Evolutionary conservation across 2,797 vertebrate species (phyloP).

Genomic region (Poeciliopsis paucimaculata): DNA sequence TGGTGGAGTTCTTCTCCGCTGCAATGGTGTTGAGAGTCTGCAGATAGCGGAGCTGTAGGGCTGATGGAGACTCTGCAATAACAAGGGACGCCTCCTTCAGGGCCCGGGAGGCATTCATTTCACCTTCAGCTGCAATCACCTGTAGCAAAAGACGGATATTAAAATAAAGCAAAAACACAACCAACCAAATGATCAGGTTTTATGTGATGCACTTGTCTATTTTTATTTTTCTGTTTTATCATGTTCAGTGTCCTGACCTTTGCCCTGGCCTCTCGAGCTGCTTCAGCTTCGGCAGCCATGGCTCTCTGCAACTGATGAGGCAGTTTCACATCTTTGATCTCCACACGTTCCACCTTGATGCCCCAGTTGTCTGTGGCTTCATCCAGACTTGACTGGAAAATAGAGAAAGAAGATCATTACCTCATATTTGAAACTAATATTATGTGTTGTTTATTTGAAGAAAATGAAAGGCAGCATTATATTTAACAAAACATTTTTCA

Average conservation of each 20-base stretch:
- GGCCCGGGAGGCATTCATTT: constrained; percentile 85
- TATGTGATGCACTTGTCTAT: background rate
- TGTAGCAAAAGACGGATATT: constrained; percentile 26
- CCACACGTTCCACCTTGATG: constrained; percentile 86
- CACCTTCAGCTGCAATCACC: constrained; percentile 86
- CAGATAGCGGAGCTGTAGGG: constrained; percentile 85
- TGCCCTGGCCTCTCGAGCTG: constrained; percentile 82
- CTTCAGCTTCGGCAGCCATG: constrained; percentile 86
- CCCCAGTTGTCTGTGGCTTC: constrained; percentile 85
- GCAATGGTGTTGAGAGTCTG: constrained; percentile 85
- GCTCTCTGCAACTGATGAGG: constrained; percentile 83
- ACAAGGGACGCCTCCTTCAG: constrained; percentile 85
- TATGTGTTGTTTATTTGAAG: background rate
- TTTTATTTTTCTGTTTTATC: background rate
- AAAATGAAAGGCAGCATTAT: background rate
- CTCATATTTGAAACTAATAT: background rate
- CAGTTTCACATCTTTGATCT: constrained; percentile 86
- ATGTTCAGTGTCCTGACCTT: constrained; percentile 68
- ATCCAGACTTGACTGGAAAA: constrained; percentile 74
- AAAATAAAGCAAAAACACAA: background rate
- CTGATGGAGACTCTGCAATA: constrained; percentile 84
- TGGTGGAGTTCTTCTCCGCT: constrained; percentile 86
- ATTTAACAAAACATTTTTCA: background rate
- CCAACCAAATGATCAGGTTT: background rate
- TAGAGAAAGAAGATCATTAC: background rate